These are phyloP conservation scores for Progne subis DNA, from an alignment of 2,113 vertebrate genomes.

Conservation along the genomic window DNA sequence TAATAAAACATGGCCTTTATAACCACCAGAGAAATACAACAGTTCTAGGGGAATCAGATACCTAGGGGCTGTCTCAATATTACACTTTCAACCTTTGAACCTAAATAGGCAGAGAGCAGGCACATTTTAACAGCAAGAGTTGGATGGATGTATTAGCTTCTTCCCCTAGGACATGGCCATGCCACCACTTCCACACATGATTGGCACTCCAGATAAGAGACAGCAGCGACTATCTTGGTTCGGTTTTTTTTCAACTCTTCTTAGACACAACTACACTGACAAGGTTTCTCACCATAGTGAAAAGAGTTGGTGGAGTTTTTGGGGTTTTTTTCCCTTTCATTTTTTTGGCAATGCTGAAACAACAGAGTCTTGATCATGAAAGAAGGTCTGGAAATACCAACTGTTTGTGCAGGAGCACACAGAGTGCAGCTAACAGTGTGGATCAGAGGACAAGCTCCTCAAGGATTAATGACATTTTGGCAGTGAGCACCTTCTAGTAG, in stretches of 20 bases:
- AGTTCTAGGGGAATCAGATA: background rate
- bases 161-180: background rate
- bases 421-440: background rate
- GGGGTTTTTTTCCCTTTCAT: fast-evolving
- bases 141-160: background rate
- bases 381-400: background rate
- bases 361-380: background rate
- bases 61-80: background rate
- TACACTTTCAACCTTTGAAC: background rate
- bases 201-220: background rate
- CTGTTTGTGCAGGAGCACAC: background rate
- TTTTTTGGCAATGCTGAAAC: background rate
- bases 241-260: background rate
- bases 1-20: background rate
- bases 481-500: background rate
- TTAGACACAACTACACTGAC: background rate
- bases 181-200: background rate
- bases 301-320: background rate
- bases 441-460: background rate
- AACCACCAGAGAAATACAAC: background rate
- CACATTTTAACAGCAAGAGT: background rate
- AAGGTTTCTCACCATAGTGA: background rate
- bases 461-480: background rate
- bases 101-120: background rate
- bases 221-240: background rate